Evolutionary conservation across 2,797 vertebrate genomes (phyloP).

Genomic region (Myotis vivesi): DNA sequence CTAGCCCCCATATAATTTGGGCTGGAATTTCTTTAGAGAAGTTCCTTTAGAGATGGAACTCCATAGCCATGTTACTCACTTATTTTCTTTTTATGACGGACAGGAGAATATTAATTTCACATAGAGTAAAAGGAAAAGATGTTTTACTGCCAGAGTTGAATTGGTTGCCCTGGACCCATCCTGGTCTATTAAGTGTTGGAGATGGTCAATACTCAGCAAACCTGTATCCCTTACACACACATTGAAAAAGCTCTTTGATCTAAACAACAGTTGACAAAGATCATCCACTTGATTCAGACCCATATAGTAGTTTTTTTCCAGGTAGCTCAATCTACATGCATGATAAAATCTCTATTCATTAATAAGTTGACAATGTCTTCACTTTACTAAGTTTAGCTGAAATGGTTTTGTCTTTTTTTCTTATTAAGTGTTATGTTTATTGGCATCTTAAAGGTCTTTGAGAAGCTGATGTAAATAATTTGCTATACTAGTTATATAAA

Average conservation of each 20-base stretch:
- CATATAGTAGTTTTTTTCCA: background rate
- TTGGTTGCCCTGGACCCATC: background rate
- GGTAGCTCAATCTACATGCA: background rate
- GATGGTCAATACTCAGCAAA: background rate
- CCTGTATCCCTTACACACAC: background rate
- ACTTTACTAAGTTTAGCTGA: background rate
- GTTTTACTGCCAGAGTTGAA: background rate
- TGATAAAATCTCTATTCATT: conserved; percentile 1
- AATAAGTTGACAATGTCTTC: conserved; percentile 10
- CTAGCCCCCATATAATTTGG: background rate
- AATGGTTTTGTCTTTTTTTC: background rate
- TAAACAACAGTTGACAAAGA: background rate
- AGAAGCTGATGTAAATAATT: conserved; percentile 1
- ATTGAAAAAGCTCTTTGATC: background rate
- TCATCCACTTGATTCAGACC: background rate
- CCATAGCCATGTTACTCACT: background rate
- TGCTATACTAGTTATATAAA: background rate
- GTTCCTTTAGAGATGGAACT: background rate
- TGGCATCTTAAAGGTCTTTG: conserved; percentile 25
- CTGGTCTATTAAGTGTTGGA: background rate
- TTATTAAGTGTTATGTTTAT: background rate
- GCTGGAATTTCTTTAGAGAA: background rate
- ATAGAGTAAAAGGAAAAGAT: background rate
- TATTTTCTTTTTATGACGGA: background rate
- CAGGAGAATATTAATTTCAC: background rate